These are phyloP conservation scores for Agapostemon virescens DNA, from an alignment of 2,888 invertebrate species.

Conservation along the genomic window DNA sequence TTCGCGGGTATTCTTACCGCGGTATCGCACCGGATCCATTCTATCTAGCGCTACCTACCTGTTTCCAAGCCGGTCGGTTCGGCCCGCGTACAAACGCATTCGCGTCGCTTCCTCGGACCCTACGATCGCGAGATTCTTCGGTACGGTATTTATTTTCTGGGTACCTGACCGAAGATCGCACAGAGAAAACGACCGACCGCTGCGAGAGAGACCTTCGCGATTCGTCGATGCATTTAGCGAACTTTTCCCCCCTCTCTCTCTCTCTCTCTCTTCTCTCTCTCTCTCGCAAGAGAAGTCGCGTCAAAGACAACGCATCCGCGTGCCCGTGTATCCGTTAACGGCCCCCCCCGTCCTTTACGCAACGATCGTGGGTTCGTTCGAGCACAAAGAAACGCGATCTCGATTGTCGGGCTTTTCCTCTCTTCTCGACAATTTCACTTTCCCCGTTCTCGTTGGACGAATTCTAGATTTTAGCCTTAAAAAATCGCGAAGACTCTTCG, in stretches of 20 bases:
- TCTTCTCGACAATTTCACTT: not conserved
- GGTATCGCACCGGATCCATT: slow-evolving; percentile 25
- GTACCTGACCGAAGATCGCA: not conserved
- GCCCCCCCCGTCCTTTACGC: not conserved
- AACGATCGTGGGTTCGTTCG: not conserved
- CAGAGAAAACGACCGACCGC: not conserved
- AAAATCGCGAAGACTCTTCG: not conserved
- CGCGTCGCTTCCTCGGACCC: not conserved
- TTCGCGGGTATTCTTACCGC: slow-evolving; percentile 41
- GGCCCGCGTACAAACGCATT: too few relatives aligned
- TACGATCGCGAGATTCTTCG: not conserved
- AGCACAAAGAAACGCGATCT: not conserved
- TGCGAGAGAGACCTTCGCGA: not conserved
- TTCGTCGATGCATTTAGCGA: not conserved
- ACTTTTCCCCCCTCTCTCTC: too few relatives aligned
- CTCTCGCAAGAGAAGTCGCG: too few relatives aligned
- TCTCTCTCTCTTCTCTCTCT: too few relatives aligned
- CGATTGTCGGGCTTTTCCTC: not conserved
- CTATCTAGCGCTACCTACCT: not conserved
- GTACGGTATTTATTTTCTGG: not conserved
- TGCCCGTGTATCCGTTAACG: not conserved
- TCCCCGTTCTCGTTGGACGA: not conserved
- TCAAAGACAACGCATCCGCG: slow-evolving; percentile 1
- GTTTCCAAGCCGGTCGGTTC: too few relatives aligned
- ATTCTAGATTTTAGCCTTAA: not conserved